A percentile compares a stretch with the other conserved stretches of the same genome.
Conservation (phyloP, 2,797 vertebrate species). For the Coreius guichenoti region DNA sequence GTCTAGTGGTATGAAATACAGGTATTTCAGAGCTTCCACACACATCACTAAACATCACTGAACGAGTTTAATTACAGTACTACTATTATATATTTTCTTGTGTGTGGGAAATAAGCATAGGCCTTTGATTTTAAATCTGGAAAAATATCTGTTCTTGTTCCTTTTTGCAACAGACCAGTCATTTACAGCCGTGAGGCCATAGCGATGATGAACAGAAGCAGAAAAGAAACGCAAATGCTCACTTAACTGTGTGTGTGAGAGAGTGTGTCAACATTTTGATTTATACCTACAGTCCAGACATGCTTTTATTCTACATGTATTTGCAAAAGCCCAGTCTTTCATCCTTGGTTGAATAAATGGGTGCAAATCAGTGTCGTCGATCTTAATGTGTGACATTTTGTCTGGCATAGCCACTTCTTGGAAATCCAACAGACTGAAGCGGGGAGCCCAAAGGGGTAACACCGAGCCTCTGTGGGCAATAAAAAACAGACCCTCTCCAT, state of each 20-base stretch:
- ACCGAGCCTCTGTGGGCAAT: constrained; percentile 58
- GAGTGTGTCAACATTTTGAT: constrained; percentile 62
- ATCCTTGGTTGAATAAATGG: constrained; percentile 63
- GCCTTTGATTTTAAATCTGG: constrained; percentile 54
- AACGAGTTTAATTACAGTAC: constrained; percentile 45
- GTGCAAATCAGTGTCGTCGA: constrained; percentile 62
- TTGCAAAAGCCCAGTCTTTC: constrained; percentile 62
- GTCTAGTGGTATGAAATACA: constrained; percentile 50
- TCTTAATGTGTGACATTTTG: constrained; percentile 65
- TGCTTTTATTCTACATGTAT: constrained; percentile 69
- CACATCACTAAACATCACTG: constrained; percentile 52
- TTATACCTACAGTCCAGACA: constrained; percentile 67
- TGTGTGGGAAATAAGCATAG: constrained; percentile 58
- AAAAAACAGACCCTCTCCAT: constrained; percentile 66
- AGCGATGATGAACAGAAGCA: constrained; percentile 55
- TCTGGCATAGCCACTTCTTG: constrained; percentile 58
- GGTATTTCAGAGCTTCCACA: constrained; percentile 49
- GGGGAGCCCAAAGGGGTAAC: constrained; percentile 46
- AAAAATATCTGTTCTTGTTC: constrained; percentile 40
- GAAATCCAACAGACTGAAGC: constrained; percentile 61
- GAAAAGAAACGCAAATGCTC: constrained; percentile 56
- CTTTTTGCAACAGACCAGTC: constrained; percentile 21
- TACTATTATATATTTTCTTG: constrained; percentile 50
- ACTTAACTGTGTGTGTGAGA: constrained; percentile 8
- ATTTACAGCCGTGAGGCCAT: constrained; percentile 43